Percentiles rank a stretch among this genome's conserved stretches.
Conservation (phyloP, 2,888 invertebrate species). For the Gasteruption jaculator region DNA sequence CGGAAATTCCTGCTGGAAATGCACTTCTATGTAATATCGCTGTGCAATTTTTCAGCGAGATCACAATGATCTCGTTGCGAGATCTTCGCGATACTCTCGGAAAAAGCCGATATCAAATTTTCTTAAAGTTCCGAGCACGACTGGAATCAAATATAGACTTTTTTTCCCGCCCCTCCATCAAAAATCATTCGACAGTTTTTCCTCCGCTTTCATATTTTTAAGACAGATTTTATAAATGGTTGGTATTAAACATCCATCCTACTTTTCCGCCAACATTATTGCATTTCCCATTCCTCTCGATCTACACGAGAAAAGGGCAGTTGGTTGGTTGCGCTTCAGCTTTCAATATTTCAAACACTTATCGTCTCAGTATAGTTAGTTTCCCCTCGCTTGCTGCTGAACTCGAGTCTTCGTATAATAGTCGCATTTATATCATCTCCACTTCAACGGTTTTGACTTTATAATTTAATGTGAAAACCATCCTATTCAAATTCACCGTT, state of each 20-base stretch:
- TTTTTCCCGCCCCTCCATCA: constrained; percentile 1
- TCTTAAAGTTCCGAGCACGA: too few relatives aligned
- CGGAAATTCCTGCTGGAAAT: too few relatives aligned
- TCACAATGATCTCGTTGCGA: constrained; percentile 3
- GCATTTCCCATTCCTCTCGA: background rate
- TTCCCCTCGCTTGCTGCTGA: background rate
- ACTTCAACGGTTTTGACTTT: constrained; percentile 46
- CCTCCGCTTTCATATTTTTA: too few relatives aligned
- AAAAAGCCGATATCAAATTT: constrained; percentile 18
- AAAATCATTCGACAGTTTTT: background rate
- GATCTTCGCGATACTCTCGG: background rate
- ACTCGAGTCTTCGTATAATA: constrained; percentile 43
- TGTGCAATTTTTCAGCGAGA: too few relatives aligned
- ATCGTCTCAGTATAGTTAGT: constrained; percentile 32
- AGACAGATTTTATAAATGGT: too few relatives aligned
- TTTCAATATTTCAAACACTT: constrained; percentile 52
- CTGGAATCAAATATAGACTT: too few relatives aligned
- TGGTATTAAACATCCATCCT: too few relatives aligned
- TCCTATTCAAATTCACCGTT: too few relatives aligned
- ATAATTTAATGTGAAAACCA: constrained; percentile 47
- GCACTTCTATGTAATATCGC: too few relatives aligned
- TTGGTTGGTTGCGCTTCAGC: constrained; percentile 36
- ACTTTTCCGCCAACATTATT: background rate
- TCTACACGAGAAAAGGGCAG: constrained; percentile 4
- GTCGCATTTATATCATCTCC: constrained; percentile 50